phyloP scores from a whole-genome alignment of 2,797 vertebrate genomes.

The Xenopus petersii region DNA sequence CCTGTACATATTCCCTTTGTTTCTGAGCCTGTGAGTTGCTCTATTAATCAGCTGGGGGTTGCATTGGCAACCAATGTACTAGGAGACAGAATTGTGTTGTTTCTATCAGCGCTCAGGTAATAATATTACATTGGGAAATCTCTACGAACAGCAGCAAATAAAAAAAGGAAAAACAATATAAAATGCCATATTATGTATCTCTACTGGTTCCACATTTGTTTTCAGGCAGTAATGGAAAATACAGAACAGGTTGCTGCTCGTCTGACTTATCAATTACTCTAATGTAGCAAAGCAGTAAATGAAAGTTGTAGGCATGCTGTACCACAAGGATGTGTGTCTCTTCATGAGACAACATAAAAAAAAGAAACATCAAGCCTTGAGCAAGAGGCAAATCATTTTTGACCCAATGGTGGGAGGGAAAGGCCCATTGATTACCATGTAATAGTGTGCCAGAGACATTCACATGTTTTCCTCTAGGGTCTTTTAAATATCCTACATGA shows the following conservation, averaged over 20 bases:
- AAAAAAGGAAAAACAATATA: slow-evolving; percentile 34
- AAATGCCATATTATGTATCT: slow-evolving; percentile 46
- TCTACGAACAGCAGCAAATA: slow-evolving; percentile 41
- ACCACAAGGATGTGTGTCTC: no score
- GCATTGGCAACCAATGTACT: slow-evolving; percentile 23
- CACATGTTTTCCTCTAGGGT: no score
- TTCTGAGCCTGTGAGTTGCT: slow-evolving; percentile 10
- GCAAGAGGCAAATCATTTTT: background rate
- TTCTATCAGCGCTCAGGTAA: slow-evolving; percentile 45
- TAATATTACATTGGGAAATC: slow-evolving; percentile 49
- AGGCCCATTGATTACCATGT: no score
- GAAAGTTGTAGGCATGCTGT: background rate
- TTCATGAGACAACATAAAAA: no score
- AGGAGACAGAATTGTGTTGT: slow-evolving; percentile 42
- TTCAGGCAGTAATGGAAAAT: slow-evolving; percentile 47
- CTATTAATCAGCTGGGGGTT: slow-evolving; percentile 43
- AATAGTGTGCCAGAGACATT: no score
- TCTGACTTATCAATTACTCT: slow-evolving; percentile 42
- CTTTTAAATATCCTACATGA: no score
- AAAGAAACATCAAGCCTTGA: no score
- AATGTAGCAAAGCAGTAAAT: slow-evolving; percentile 38
- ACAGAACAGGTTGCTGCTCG: slow-evolving; percentile 36
- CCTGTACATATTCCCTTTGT: slow-evolving; percentile 24
- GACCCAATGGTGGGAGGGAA: no score
- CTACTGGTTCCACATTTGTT: slow-evolving; percentile 43